phyloP scores from a whole-genome alignment of 2,888 invertebrate species.

The Leptinotarsa juncta region DNA sequence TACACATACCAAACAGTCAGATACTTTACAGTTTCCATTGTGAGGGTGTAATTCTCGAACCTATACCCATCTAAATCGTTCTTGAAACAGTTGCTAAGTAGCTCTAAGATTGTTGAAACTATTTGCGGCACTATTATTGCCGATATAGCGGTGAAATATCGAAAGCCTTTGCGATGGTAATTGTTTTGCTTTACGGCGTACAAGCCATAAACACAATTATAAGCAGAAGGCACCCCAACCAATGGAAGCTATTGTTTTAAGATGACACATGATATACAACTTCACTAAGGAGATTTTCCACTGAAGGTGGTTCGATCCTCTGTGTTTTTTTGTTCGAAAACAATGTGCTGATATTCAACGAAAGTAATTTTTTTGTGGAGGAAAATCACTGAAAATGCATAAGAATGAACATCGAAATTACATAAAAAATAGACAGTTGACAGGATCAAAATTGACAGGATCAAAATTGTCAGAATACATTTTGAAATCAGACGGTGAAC shows the following conservation, averaged over 20 bases:
- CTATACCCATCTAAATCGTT: conserved; percentile 34
- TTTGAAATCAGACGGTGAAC: too few species aligned
- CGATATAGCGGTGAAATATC: conserved; percentile 63
- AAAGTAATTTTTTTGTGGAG: too few species aligned
- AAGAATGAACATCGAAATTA: too few species aligned
- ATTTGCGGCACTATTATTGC: conserved; percentile 63
- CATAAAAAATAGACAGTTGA: too few species aligned
- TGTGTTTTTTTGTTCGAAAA: too few species aligned
- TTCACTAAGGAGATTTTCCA: conserved; percentile 41
- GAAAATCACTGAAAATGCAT: too few species aligned
- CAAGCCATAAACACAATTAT: conserved; percentile 43
- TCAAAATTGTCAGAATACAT: too few species aligned
- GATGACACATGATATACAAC: conserved; percentile 59
- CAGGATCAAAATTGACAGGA: too few species aligned
- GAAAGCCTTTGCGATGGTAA: conserved; percentile 64
- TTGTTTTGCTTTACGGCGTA: conserved; percentile 63
- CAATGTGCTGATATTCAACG: too few species aligned
- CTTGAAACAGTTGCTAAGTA: conserved; percentile 58
- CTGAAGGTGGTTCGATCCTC: background rate
- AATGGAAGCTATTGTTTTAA: conserved; percentile 57
- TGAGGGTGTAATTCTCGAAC: conserved; percentile 23
- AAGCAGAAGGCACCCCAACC: conserved; percentile 42
- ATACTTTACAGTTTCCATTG: conserved; percentile 5
- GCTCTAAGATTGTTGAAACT: conserved; percentile 62
- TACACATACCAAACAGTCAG: conserved; percentile 6